Percentiles rank a stretch among this genome's conserved stretches.
Conservation (phyloP, 2,888 invertebrate species). For the Ophraella communa region DNA sequence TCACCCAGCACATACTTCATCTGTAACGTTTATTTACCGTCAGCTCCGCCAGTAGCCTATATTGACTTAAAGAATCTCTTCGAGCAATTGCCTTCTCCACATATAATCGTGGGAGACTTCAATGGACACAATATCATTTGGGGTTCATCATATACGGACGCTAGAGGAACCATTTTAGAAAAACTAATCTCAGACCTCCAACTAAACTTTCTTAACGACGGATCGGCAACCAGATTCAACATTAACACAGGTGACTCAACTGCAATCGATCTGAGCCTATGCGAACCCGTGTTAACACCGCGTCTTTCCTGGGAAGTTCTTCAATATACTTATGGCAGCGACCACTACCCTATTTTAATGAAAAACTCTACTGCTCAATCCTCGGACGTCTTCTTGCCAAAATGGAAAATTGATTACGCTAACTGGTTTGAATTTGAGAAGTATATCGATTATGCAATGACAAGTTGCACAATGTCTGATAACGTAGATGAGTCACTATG, state of each 20-base stretch:
- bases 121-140: background rate
- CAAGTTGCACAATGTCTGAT: no score
- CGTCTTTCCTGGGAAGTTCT: background rate
- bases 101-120: no score
- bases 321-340: background rate
- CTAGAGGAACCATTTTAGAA: background rate
- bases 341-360: background rate
- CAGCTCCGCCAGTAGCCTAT: no score
- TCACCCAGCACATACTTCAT: no score
- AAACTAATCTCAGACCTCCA: background rate
- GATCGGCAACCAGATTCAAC: background rate
- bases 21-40: no score
- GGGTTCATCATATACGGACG: background rate
- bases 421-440: no score
- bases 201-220: background rate
- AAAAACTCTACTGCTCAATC: background rate
- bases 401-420: no score
- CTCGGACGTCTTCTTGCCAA: no score
- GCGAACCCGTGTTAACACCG: background rate
- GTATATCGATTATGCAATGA: no score
- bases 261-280: background rate
- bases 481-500: no score
- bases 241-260: background rate
- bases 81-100: no score
- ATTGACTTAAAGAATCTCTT: no score